Evolutionary conservation across 2,888 invertebrate species (phyloP), one percentile per base, ranked within the genome.

Genomic region (Gryllus longicercus): DNA sequence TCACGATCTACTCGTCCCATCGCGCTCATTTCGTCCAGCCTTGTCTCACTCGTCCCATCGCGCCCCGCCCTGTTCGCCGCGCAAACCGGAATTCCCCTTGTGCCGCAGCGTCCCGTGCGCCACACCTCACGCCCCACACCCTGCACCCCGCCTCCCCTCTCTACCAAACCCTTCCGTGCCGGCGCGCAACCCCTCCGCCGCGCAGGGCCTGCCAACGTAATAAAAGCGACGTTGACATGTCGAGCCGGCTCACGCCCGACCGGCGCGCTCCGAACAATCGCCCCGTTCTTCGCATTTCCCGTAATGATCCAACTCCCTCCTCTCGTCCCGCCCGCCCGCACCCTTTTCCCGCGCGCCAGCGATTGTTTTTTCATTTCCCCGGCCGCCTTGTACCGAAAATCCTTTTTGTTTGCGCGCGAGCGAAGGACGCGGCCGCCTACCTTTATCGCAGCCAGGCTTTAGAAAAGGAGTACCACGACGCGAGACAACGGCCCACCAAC

Each of bases 281-380:
- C 11, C 63, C 63, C 63, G 63, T 63, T 63, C 63, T 63, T 63
- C 63, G 63, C 63, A 63, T 63, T 63, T 63, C 63, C 63, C 63
- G 63, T 63, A 63, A 63, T 63, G 63, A 63, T 63, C 63, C 16
- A 63, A 63, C 63, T n/a, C 14, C 63, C 63, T n/a, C n/a, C n/a
- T 63, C n/a, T 63, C 63, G n/a, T n/a, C 63, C 63, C 63, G 63
- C 63, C 63, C 63, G 63, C 63, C 14, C 63, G 63, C 63, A 63
- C 63, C 16, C 63, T n/a, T n/a, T 63, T n/a, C 16, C 14, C 63
- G 63, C n/a, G 63, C 38, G 38, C 38, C 38, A 38, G 38, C 63
- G 63, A 63, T 63, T 63, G 63, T 63, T 63, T 63, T 63, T 63
- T 63, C 63, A 63, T 63, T n/a, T n/a, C 63, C 63, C 63, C 63